Base-by-base conservation (phyloP, 2,888 invertebrate genomes). In the Eilema griseolum region DNA sequence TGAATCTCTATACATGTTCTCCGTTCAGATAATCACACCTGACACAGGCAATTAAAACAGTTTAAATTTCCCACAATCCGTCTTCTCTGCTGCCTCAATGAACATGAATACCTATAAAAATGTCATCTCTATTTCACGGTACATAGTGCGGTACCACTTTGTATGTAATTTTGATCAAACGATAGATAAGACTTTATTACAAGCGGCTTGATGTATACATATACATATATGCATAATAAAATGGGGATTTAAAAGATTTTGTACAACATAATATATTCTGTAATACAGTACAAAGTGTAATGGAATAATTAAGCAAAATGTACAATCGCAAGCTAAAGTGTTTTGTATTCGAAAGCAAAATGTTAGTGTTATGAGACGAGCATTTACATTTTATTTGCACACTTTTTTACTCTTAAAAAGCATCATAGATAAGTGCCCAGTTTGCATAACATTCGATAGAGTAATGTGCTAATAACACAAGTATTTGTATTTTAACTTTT, bases 221-320 rank as follows among this genome's bases (percentile, higher is more conserved):
- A 82, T 82, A 80, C 85, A 84, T 89, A 88, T 85, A 89, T 90
- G 90, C 90, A 91, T 91, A 91, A 88, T 89, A 90, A 90, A 87
- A 86, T 83, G 78, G 72, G 82, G 83, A 86, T 86, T 84, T 85
- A 80, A 83, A 85, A 84, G 79, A 78, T 82, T 82, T 85, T 86
- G 80, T 86, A 85, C 82, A 86, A 82, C 83, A 82, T 85, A 83
- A 86, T 85, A 86, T 81, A 85, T 87, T 86, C 86, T 73, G 85
- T 79, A 76, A 76, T 82, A 80, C 83, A 79, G 83, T 83, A 86
- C 80, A 85, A 83, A 82, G 81, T 83, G 83, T 86, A 86, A 86
- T 86, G 85, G 85, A 86, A 87, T 86, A 87, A 86, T 86, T 84
- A 86, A 83, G 80, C 72, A 79, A 76, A 69, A 70, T 72, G 80